Percentiles rank a stretch among this genome's conserved stretches.
These are phyloP conservation scores for Ovis canadensis DNA, from an alignment of 2,113 vertebrate species.

Conservation along the genomic window DNA sequence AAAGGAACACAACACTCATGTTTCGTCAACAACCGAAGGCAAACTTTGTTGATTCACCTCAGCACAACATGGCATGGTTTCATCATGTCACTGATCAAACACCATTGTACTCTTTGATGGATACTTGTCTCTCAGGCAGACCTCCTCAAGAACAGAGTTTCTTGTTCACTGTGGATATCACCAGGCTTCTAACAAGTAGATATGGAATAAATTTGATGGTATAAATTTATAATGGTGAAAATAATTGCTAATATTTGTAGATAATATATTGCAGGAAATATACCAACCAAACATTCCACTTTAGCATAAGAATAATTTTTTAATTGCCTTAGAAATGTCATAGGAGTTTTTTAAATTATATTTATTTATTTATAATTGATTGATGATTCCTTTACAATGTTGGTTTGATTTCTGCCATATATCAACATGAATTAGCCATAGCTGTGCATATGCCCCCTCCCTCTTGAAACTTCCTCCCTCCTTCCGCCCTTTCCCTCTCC, in stretches of 20 bases:
- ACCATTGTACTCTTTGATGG: background rate
- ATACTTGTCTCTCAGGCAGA: background rate
- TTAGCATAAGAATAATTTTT: background rate
- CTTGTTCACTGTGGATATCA: background rate
- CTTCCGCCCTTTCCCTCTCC: accelerated
- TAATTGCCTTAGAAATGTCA: background rate
- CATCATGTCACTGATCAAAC: background rate
- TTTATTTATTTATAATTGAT: background rate
- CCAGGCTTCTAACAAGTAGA: background rate
- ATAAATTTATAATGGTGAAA: background rate
- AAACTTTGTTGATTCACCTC: background rate
- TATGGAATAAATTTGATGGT: background rate
- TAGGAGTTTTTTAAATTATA: background rate
- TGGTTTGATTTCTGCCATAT: background rate
- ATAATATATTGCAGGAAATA: background rate
- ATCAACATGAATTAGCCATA: background rate
- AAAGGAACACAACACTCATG: background rate
- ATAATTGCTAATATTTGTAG: background rate
- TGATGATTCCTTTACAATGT: background rate
- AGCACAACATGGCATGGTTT: background rate
- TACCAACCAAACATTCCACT: background rate
- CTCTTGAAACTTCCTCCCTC: background rate
- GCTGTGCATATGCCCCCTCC: background rate
- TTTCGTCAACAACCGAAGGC: background rate
- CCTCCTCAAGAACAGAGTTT: background rate